phyloP scores from a whole-genome alignment of 1,140 invertebrate species.

The Brachionus asplanchnoidis region DNA sequence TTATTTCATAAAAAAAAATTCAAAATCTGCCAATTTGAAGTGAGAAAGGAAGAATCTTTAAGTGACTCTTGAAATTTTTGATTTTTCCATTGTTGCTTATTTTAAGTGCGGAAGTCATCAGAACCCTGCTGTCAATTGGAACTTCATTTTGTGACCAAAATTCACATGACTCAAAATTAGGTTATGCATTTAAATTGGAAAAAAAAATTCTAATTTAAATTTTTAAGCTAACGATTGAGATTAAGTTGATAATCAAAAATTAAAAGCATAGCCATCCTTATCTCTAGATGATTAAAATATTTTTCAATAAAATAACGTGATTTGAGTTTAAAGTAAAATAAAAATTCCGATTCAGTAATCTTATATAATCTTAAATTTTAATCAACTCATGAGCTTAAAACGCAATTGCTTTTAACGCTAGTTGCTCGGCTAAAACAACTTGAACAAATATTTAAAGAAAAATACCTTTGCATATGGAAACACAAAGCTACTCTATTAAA shows the following conservation, averaged over 20 bases:
- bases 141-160: not conserved
- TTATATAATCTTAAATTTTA: not conserved
- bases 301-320: slow-evolving; percentile 3
- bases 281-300: slow-evolving; percentile 4
- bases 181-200: not conserved
- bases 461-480: not conserved
- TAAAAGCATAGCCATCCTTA: not conserved
- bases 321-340: not conserved
- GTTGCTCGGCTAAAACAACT: not conserved
- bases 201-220: not conserved
- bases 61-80: not conserved
- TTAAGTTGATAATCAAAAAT: slow-evolving; percentile 5
- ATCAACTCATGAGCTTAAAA: not conserved
- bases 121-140: not conserved
- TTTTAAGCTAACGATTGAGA: not conserved
- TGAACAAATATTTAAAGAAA: not conserved
- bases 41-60: not conserved
- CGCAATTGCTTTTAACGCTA: not conserved
- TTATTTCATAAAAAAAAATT: no score
- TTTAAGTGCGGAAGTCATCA: not conserved
- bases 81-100: not conserved
- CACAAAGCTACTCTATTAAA: not conserved
- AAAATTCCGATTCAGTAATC: not conserved
- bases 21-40: no score
- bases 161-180: not conserved